Base-by-base conservation (phyloP, 2,888 invertebrate genomes). In the Morpho helenor region DNA sequence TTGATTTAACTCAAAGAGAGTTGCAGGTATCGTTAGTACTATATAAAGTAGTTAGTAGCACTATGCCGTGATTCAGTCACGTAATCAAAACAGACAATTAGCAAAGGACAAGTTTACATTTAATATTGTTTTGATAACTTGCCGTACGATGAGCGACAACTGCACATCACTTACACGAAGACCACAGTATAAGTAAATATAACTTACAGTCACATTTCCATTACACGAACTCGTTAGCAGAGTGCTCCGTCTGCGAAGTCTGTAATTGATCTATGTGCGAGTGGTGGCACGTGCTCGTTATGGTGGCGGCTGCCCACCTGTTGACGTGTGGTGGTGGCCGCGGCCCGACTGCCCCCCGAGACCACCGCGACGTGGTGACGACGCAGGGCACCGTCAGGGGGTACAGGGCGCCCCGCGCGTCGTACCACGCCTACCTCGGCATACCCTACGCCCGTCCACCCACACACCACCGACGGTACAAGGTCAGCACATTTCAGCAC, bases 351-450 rank as follows among this genome's bases (percentile, higher is more conserved):
- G 50, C 48, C 45, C 52, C 53, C 55, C 50, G 61, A 53, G 69
- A 72, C 40, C 71, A 76, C 63, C 76, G 80, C 50, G 84, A 84
- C 68, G 85, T 84, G 63, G 58, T 40, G 48, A 84, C 80, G 52
- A 71, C 74, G 49, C 84, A 84, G 68, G 89, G 89, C 55, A 61
- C 65, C 54, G 86, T 76, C 57, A 77, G 89, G 43, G 89, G 89
- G 51, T 87, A 87, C 74, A 70, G 77, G 63, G 65, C 67, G 61
- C 68, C 76, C 52, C 63, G 58, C 56, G 78, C 79, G 51, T 78
- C 83, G 47, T 80, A 87, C 75, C 86, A 76, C 72, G 79, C 78
- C 56, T 90, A 74, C 79, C 80, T 84, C 69, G 89, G 89, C 49
- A 66, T 90, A 49, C 87, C 87, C 49, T 89, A 89, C 78, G 88